These are phyloP conservation scores for Microtus montanus DNA, from an alignment of 2,113 vertebrate genomes.

Conservation along the genomic window DNA sequence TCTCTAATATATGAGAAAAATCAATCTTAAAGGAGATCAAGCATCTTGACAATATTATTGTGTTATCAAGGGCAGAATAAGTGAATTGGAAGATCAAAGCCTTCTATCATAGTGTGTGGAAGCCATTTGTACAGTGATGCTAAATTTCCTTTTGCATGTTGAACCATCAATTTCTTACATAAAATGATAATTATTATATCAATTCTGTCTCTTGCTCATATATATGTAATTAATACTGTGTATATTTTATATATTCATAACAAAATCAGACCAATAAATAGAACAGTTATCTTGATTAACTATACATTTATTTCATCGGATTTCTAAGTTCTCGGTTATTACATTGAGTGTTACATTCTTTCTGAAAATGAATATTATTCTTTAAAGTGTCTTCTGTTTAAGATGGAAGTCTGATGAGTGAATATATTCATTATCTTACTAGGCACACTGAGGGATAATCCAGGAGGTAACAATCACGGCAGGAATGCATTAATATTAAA, in stretches of 20 bases:
- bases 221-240: slow-evolving; percentile 4
- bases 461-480: slow-evolving; percentile 61
- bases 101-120: neutral
- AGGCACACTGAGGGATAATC: slow-evolving; percentile 56
- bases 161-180: slow-evolving; percentile 16
- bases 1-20: neutral
- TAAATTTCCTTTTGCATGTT: neutral
- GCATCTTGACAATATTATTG: neutral
- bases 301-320: slow-evolving; percentile 25
- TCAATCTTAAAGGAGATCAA: neutral
- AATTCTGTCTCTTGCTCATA: neutral
- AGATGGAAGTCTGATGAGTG: slow-evolving; percentile 51
- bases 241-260: slow-evolving; percentile 4
- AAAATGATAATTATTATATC: neutral
- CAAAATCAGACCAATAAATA: slow-evolving; percentile 31
- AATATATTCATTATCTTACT: slow-evolving; percentile 59
- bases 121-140: neutral
- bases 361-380: slow-evolving; percentile 46
- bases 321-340: slow-evolving; percentile 36
- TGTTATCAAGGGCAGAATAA: neutral
- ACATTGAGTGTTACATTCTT: neutral
- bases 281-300: slow-evolving; percentile 43
- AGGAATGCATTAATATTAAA: slow-evolving; percentile 84
- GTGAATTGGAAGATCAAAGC: neutral
- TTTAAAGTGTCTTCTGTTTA: slow-evolving; percentile 42